Percentiles rank a stretch among this genome's conserved stretches.
These are phyloP conservation scores for Xiphias gladius DNA, from an alignment of 2,113 vertebrate genomes.

Conservation along the genomic window DNA sequence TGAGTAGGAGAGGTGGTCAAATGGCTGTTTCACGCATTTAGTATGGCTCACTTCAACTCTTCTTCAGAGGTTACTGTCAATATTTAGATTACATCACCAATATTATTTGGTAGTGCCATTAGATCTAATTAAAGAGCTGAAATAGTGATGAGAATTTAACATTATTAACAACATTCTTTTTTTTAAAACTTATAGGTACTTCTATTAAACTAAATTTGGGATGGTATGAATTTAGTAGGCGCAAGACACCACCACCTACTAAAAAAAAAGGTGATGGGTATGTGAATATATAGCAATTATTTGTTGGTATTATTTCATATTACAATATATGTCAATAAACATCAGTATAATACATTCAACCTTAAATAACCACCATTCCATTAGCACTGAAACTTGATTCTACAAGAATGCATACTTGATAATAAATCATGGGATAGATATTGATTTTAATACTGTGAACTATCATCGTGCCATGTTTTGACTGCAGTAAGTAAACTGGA, in stretches of 20 bases:
- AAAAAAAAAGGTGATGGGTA: neutral
- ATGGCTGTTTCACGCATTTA: neutral
- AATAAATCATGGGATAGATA: neutral
- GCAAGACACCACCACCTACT: neutral
- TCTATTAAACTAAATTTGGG: neutral
- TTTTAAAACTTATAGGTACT: too few relatives aligned
- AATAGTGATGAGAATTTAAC: conserved; percentile 1
- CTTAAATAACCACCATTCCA: neutral
- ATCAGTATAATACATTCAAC: neutral
- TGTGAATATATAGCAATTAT: neutral
- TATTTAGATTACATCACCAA: conserved; percentile 35
- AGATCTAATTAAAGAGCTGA: conserved; percentile 13
- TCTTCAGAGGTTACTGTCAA: conserved; percentile 25
- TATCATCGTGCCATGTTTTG: conserved; percentile 7
- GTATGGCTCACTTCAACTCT: neutral
- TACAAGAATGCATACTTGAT: neutral
- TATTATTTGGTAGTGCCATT: conserved; percentile 27
- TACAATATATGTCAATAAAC: neutral
- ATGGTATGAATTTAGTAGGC: neutral
- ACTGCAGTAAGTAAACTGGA: too few relatives aligned
- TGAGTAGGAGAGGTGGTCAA: neutral
- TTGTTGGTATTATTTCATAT: neutral
- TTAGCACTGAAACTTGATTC: neutral
- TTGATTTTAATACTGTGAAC: neutral
- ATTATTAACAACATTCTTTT: neutral